Percentiles rank a stretch among this genome's conserved stretches.
phyloP scores from a whole-genome alignment of 2,797 vertebrate species.

The Schizothorax lantsangensis region DNA sequence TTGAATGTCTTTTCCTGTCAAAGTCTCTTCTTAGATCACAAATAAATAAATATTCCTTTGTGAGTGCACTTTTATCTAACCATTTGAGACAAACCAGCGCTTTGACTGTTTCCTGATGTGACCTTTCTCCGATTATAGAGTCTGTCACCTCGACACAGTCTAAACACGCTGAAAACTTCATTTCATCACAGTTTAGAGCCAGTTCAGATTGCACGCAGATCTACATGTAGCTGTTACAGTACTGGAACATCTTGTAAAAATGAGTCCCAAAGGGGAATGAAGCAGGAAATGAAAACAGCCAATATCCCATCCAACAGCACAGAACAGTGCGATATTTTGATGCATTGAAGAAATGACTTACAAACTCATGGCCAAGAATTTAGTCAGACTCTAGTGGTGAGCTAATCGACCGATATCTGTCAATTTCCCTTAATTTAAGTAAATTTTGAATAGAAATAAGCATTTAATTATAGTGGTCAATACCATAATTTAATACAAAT shows the following conservation, averaged over 20 bases:
- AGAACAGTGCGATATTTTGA: neutral
- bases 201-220: slow-evolving; percentile 6
- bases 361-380: neutral
- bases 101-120: slow-evolving; percentile 23
- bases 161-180: neutral
- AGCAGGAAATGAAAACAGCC: neutral
- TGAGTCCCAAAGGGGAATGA: slow-evolving; percentile 6
- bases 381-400: neutral
- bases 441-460: neutral
- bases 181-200: slow-evolving; percentile 19
- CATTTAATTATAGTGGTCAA: neutral
- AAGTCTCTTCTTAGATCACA: slow-evolving; percentile 28
- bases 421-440: neutral
- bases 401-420: neutral
- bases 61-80: slow-evolving; percentile 21
- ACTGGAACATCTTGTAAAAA: neutral
- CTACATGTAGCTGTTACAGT: slow-evolving; percentile 8
- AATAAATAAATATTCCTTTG: slow-evolving; percentile 27
- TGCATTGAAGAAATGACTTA: neutral
- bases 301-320: neutral
- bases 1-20: slow-evolving; percentile 9
- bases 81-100: slow-evolving; percentile 2
- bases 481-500: neutral
- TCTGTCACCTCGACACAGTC: slow-evolving; percentile 4
- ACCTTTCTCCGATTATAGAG: slow-evolving; percentile 10